A percentile compares a stretch with the other conserved stretches of the same genome.
These are phyloP conservation scores for Caerostris darwini DNA, from an alignment of 1,140 invertebrate species.

Conservation along the genomic window DNA sequence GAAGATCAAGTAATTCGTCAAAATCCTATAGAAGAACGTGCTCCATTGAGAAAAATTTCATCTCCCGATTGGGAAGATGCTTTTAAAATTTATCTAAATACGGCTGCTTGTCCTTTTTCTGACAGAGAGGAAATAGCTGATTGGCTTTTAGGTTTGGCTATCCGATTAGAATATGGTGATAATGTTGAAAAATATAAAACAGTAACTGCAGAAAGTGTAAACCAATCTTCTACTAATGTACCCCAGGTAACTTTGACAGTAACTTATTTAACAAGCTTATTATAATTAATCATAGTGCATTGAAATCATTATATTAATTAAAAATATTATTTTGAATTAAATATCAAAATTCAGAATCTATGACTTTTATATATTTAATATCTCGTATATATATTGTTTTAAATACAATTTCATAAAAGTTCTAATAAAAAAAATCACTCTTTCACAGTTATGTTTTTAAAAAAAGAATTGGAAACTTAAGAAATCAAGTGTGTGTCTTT, in stretches of 20 bases:
- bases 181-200: constrained; percentile 89
- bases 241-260: constrained; percentile 84
- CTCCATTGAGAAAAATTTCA: constrained; percentile 86
- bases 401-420: too few relatives aligned
- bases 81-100: constrained; percentile 88
- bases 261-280: neutral
- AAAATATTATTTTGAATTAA: too few relatives aligned
- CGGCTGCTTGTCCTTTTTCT: constrained; percentile 86
- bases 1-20: constrained; percentile 96
- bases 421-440: too few relatives aligned
- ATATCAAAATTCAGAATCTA: too few relatives aligned
- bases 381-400: too few relatives aligned
- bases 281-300: too few relatives aligned
- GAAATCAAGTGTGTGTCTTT: too few relatives aligned
- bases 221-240: constrained; percentile 83
- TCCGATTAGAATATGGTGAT: constrained; percentile 91
- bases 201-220: constrained; percentile 85
- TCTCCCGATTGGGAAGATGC: constrained; percentile 87
- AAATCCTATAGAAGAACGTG: constrained; percentile 92
- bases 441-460: too few relatives aligned
- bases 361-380: too few relatives aligned
- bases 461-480: too few relatives aligned
- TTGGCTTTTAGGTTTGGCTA: constrained; percentile 92
- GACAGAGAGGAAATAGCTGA: constrained; percentile 87
- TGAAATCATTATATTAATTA: too few relatives aligned